Evolutionary conservation across 2,888 invertebrate species (phyloP).

Genomic region (Yponomeuta sedellus): DNA sequence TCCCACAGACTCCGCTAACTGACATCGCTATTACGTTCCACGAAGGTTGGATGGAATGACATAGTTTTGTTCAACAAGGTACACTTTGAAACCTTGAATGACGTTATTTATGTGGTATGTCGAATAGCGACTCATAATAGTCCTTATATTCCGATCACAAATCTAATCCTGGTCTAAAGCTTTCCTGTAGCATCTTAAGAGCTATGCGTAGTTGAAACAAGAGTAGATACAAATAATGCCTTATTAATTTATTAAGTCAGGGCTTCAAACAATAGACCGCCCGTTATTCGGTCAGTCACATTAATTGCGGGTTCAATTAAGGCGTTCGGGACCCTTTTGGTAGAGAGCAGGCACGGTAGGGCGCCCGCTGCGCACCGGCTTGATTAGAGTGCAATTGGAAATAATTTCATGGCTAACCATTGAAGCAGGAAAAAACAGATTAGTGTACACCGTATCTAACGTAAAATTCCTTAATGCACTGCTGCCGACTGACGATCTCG

Average conservation of each 20-base stretch:
- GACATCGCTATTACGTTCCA: neutral
- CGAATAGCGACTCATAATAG: neutral
- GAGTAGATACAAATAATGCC: neutral
- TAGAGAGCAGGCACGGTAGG: slow-evolving; percentile 7
- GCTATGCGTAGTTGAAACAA: neutral
- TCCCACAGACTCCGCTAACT: neutral
- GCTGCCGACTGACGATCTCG: neutral
- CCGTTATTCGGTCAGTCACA: slow-evolving; percentile 40
- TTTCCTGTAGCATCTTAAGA: neutral
- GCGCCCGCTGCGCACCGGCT: slow-evolving; percentile 9
- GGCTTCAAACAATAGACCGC: slow-evolving; percentile 31
- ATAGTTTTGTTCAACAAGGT: neutral
- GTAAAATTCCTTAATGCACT: neutral
- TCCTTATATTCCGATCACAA: neutral
- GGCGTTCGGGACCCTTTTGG: slow-evolving; percentile 10
- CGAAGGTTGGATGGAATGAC: neutral
- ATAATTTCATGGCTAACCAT: slow-evolving; percentile 11
- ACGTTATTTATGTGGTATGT: neutral
- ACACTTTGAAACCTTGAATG: neutral
- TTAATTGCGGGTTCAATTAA: slow-evolving; percentile 38
- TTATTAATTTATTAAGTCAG: slow-evolving; percentile 17
- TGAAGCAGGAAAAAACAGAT: slow-evolving; percentile 9
- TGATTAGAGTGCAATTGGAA: slow-evolving; percentile 14
- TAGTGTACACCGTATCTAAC: slow-evolving; percentile 5
- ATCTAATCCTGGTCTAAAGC: neutral